phyloP scores from a whole-genome alignment of 1,140 invertebrate genomes.

The Xylocopa sonorina region DNA sequence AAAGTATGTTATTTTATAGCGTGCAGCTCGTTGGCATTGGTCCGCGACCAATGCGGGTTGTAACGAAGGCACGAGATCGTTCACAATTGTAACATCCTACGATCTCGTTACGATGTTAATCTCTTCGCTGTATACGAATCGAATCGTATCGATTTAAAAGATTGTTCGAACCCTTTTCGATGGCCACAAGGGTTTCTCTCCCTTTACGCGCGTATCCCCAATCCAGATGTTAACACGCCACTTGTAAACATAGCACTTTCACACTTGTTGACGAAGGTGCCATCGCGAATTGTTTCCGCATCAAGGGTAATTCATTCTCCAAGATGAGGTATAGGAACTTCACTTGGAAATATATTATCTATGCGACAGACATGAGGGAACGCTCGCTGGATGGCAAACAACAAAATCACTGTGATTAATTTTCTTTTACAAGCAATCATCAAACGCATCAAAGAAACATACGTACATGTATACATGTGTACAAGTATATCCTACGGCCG shows the following conservation, averaged over 20 bases:
- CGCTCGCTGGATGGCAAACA: slow-evolving; percentile 23
- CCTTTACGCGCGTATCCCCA: slow-evolving; percentile 15
- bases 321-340: slow-evolving; percentile 45
- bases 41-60: slow-evolving; percentile 8
- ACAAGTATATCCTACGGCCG: not conserved
- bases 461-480: not conserved
- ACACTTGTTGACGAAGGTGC: slow-evolving; percentile 47
- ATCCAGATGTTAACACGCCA: slow-evolving; percentile 60
- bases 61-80: slow-evolving; percentile 5
- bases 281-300: slow-evolving; percentile 48
- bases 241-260: slow-evolving; percentile 41
- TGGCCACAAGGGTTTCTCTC: slow-evolving; percentile 27
- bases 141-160: slow-evolving; percentile 51
- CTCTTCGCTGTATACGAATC: slow-evolving; percentile 53
- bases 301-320: slow-evolving; percentile 54
- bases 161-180: slow-evolving; percentile 18
- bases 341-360: slow-evolving; percentile 52
- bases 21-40: slow-evolving; percentile 37
- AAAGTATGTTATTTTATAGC: not conserved
- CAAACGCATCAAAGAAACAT: not conserved
- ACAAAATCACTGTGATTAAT: slow-evolving; percentile 34
- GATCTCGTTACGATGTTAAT: slow-evolving; percentile 25
- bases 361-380: slow-evolving; percentile 46
- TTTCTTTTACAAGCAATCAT: slow-evolving; percentile 17
- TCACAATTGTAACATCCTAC: not conserved